Percentiles rank a stretch among this genome's conserved stretches.
phyloP scores from a whole-genome alignment of 1,140 invertebrate genomes.

The Hyles euphorbiae region DNA sequence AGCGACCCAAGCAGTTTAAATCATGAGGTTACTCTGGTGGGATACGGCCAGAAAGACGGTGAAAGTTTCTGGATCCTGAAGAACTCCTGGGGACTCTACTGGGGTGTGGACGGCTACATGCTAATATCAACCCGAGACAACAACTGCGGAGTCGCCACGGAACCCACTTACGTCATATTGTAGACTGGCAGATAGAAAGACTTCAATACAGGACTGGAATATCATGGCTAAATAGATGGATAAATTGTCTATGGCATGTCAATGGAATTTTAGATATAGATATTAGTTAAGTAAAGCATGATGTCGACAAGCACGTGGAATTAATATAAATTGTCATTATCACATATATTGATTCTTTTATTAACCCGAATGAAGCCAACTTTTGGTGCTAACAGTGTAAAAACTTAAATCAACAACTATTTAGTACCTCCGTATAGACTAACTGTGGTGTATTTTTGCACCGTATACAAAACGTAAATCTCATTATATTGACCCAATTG shows the following conservation, averaged over 20 bases:
- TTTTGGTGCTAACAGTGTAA: too few species aligned
- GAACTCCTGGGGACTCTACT: constrained; percentile 82
- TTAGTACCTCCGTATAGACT: too few species aligned
- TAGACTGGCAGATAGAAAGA: constrained; percentile 15
- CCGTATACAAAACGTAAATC: too few species aligned
- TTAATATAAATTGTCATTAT: background rate
- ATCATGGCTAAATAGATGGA: too few species aligned
- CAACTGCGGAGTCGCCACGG: constrained; percentile 79
- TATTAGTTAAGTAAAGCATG: constrained; percentile 8
- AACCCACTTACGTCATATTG: constrained; percentile 67
- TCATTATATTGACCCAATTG: too few species aligned
- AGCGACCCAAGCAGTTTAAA: constrained; percentile 43
- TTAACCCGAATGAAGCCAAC: too few species aligned
- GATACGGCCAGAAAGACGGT: constrained; percentile 77
- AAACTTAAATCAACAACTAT: too few species aligned
- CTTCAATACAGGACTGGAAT: too few species aligned
- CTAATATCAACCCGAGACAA: constrained; percentile 91
- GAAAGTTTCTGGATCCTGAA: constrained; percentile 86
- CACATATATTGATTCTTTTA: too few species aligned
- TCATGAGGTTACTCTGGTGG: constrained; percentile 78
- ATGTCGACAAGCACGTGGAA: constrained; percentile 21
- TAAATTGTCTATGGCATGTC: background rate
- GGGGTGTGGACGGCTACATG: constrained; percentile 86
- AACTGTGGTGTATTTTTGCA: too few species aligned
- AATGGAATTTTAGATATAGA: background rate